Base-by-base conservation (phyloP, 2,797 vertebrate species). In the Threskiornis aethiopicus region DNA sequence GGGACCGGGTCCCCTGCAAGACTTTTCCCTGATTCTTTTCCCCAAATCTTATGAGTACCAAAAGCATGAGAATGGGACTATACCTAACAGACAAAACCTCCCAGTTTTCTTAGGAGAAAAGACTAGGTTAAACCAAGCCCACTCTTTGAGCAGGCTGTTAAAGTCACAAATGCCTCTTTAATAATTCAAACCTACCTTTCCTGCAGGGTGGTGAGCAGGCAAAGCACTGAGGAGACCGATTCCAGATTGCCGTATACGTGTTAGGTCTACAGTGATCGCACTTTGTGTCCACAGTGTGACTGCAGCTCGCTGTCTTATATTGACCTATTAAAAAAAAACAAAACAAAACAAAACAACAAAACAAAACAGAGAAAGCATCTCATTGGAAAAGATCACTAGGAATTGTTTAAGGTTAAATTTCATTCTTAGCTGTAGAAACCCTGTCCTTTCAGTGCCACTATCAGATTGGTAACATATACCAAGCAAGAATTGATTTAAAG, bases 161-260 rank as follows among this genome's bases (percentile, higher is more conserved):
- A 84, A 58, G 35, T 44, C 47, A 46, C 67, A 72, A 51, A 54
- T 12, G n/a, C 7, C 14, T 26, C 59, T 75, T n/a, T 11, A 11
- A 10, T 19, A 52, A 26, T 3, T 13, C 44, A 19, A 6, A 13
- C 55, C 79, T 92, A 98, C 98, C 96, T 31, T 22, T 6, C 52
- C 55, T 92, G 86, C 98, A 98, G 55, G 39, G 87, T 9, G 97
- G 87, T 2, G 79, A 58, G 26, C 98, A 98, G 76, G 97, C 94
- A 21, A 98, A 94, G 71, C 98, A 98, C 29, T 72, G 92, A 1
- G n/a, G 15, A 16, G 96, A 82, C 44, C 11, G 16, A 22, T 98
- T 98, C 97, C 97, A 98, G 79, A 94, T 28, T 1, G 83, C 52
- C 2, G 97, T 98, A 24, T 89, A 97, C 0, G 82, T 98, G 61